A percentile compares a stretch with the other conserved stretches of the same genome.
Conservation (phyloP, 2,888 invertebrate species). For the Macrosoma leucophasiata region DNA sequence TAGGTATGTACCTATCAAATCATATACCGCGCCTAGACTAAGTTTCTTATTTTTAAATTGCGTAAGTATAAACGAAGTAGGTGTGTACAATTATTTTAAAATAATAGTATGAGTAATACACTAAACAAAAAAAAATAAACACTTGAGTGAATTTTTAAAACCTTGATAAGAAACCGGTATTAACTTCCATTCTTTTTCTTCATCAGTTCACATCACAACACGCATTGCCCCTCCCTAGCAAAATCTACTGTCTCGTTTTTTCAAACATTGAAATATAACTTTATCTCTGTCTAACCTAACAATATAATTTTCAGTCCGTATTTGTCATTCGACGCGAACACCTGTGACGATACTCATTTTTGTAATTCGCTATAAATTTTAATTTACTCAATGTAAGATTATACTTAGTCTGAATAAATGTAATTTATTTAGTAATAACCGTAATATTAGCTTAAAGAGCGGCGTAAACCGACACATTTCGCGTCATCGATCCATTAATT, state of each 20-base stretch:
- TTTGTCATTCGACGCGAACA: slow-evolving; percentile 50
- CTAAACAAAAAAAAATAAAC: too few species aligned
- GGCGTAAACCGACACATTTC: slow-evolving; percentile 3
- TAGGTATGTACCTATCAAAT: too few species aligned
- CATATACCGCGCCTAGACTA: too few species aligned
- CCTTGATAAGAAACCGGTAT: slow-evolving; percentile 52
- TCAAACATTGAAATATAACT: slow-evolving; percentile 15
- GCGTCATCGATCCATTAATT: slow-evolving; percentile 22
- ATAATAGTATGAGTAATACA: too few species aligned
- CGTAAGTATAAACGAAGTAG: too few species aligned
- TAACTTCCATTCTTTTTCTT: slow-evolving; percentile 24
- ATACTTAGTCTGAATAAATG: slow-evolving; percentile 1
- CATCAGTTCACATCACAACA: slow-evolving; percentile 16
- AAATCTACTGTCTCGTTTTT: slow-evolving; percentile 30
- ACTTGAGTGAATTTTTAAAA: too few species aligned
- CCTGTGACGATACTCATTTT: slow-evolving; percentile 35
- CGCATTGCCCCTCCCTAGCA: slow-evolving; percentile 35
- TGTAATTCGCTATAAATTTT: slow-evolving; percentile 24
- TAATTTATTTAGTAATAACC: background rate
- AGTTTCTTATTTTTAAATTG: too few species aligned
- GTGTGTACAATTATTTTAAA: too few species aligned
- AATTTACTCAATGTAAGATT: slow-evolving; percentile 18
- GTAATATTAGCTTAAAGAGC: background rate
- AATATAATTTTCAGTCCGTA: slow-evolving; percentile 45
- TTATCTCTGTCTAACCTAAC: slow-evolving; percentile 34